These are phyloP conservation scores for Actinia tenebrosa DNA, from an alignment of 64 coral and sea anemone genomes.

Conservation along the genomic window DNA sequence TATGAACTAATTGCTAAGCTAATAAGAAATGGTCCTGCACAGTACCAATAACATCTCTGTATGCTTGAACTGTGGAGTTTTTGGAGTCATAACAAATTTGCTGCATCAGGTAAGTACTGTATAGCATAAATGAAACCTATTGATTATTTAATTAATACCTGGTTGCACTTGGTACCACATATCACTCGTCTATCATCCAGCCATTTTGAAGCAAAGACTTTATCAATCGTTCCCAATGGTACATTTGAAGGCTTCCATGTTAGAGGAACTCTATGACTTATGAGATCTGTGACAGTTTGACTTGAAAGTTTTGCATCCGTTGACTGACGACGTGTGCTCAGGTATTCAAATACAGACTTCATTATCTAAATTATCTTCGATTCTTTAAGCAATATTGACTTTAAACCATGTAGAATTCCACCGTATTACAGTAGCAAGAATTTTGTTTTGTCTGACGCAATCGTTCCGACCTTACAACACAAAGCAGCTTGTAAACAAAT, in stretches of 20 bases:
- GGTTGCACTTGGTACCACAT: conserved; percentile 73
- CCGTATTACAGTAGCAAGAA: background rate
- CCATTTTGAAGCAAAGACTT: conserved; percentile 78
- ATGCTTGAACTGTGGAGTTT: no score
- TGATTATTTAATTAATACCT: background rate
- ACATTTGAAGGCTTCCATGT: conserved; percentile 37
- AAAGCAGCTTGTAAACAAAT: background rate
- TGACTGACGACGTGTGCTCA: conserved; percentile 12
- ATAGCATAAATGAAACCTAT: no score
- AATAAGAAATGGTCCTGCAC: no score
- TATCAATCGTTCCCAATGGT: conserved; percentile 52
- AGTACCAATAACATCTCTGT: no score
- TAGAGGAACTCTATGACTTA: conserved; percentile 35
- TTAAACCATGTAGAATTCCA: background rate
- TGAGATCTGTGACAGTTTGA: conserved; percentile 20
- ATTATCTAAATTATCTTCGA: background rate
- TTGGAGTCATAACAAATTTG: no score
- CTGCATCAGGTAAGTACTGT: no score
- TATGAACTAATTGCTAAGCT: no score
- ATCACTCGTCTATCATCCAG: conserved; percentile 58
- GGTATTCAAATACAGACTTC: conserved; percentile 47
- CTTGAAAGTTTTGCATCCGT: background rate
- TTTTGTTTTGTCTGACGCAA: background rate
- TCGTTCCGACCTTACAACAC: no score
- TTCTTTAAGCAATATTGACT: background rate